Percentiles rank a stretch among this genome's conserved stretches.
phyloP scores from a whole-genome alignment of 2,888 invertebrate genomes.

The Drosophila robusta region DNA sequence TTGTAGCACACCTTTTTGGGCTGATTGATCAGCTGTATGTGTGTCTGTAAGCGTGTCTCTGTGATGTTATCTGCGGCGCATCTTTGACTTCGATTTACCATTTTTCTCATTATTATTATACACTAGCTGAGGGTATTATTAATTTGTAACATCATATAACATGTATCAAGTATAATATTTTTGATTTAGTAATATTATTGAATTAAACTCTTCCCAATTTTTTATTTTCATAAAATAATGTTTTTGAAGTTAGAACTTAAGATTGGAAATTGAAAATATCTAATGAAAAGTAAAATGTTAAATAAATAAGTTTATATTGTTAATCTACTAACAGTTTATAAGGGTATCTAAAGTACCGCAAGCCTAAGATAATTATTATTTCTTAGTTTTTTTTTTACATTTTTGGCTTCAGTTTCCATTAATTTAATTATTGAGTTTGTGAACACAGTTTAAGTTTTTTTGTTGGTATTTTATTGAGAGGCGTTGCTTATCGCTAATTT shows the following conservation, averaged over 20 bases:
- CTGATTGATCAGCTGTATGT: constrained; percentile 75
- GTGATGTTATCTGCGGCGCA: constrained; percentile 65
- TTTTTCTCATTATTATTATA: constrained; percentile 7
- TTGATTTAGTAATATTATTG: no score
- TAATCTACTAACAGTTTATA: no score
- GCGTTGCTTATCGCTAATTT: constrained; percentile 72
- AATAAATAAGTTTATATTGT: no score
- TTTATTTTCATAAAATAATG: no score
- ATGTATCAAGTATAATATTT: no score
- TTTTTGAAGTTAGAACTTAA: no score
- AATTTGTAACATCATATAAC: no score
- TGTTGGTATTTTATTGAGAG: constrained; percentile 30
- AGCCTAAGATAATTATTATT: neutral
- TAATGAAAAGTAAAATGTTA: no score
- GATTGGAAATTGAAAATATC: no score
- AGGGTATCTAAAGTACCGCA: constrained; percentile 10
- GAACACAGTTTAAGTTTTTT: constrained; percentile 10
- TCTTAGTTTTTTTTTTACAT: constrained; percentile 8
- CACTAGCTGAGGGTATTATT: no score
- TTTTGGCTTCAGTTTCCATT: constrained; percentile 45
- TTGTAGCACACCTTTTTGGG: constrained; percentile 56
- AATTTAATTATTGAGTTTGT: constrained; percentile 70
- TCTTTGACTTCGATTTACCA: constrained; percentile 71
- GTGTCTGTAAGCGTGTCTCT: constrained; percentile 13
- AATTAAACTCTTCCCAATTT: no score